Base-by-base conservation (phyloP, 1,140 invertebrate species). In the Proales similis region DNA sequence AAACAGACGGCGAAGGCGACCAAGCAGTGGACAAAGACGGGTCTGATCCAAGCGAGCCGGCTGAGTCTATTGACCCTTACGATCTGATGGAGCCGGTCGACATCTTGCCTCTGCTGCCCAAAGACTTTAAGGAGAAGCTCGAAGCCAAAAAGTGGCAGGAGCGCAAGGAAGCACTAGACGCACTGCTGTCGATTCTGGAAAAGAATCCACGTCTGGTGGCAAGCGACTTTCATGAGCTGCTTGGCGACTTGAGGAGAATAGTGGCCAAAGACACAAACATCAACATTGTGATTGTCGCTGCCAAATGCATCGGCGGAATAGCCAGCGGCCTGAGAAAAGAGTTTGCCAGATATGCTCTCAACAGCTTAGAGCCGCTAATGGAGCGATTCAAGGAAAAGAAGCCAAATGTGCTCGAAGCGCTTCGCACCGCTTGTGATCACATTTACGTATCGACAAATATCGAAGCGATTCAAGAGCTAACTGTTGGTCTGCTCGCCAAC, bases 301-400 rank as follows among this genome's bases (percentile, higher is more conserved):
- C 81, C 0, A 88, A 92, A 75, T 87, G 87, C 72, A 70, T 97
- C 4, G 81, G 84, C 5, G 81, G 84, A 48, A 71, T 99, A 33
- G 92, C 90, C 0, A 80, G 72, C 39, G 93, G 91, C 12, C 77
- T 98, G 14, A 85, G 90, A 38, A 90, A 85, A 70, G 84, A 86
- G 63, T 98, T 96, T 75, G 79, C 82, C 9, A 81, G 84, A 0
- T 93, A 94, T 78, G 85, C 90, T 0, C 63, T 66, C 19, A 67
- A 83, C 26, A 86, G 86, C 69, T 77, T 94, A 6, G 81, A 86
- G 1, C 81, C 83, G 0, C 79, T 92, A 20, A 73, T 97, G 6
- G 90, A 95, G 68, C 96, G 96, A 78, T 97, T 98, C 70, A 93
- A 92, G 70, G 94, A 98, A 74, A 97, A 95, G 78, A 98, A 98